phyloP scores from a whole-genome alignment of 2,113 vertebrate genomes.

The Colistium nudipinnis region DNA sequence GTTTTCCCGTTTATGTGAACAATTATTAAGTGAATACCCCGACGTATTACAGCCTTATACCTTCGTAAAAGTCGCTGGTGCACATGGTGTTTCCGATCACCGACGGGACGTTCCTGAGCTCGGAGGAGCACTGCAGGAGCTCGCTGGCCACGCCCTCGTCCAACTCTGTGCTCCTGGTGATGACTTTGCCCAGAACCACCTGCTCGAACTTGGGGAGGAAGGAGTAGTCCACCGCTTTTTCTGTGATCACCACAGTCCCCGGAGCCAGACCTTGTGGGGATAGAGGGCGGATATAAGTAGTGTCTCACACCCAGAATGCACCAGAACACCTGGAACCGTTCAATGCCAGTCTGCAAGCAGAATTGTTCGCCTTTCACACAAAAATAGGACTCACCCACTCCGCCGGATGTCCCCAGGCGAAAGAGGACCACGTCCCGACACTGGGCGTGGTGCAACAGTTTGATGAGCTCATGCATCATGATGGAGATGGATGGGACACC shows the following conservation, averaged over 20 bases:
- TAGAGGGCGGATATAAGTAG: not conserved
- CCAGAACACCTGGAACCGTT: not conserved
- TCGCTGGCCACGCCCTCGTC: slow-evolving; percentile 83
- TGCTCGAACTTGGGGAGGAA: slow-evolving; percentile 86
- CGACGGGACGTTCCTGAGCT: slow-evolving; percentile 74
- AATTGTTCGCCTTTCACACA: not conserved
- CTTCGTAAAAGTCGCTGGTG: slow-evolving; percentile 91
- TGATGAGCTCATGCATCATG: slow-evolving; percentile 92
- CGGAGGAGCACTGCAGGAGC: slow-evolving; percentile 83
- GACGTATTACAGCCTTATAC: slow-evolving; percentile 63
- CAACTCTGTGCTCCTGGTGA: slow-evolving; percentile 86
- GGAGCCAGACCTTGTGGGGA: slow-evolving; percentile 79
- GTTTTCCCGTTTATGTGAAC: not conserved
- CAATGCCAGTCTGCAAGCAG: not conserved
- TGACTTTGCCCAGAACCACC: slow-evolving; percentile 86
- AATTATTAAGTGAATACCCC: not conserved
- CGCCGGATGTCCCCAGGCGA: slow-evolving; percentile 88
- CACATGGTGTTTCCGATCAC: slow-evolving; percentile 88
- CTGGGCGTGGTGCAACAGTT: slow-evolving; percentile 87
- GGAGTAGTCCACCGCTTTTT: slow-evolving; percentile 84
- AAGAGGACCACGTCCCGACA: slow-evolving; percentile 87
- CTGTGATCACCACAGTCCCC: slow-evolving; percentile 87
- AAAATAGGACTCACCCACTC: slow-evolving; percentile 81
- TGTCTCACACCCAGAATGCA: not conserved
- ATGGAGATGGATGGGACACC: slow-evolving; percentile 91